Evolutionary conservation across 2,888 invertebrate genomes (phyloP), one percentile per base, ranked within the genome.

Genomic region (Heteropelma amictum): DNA sequence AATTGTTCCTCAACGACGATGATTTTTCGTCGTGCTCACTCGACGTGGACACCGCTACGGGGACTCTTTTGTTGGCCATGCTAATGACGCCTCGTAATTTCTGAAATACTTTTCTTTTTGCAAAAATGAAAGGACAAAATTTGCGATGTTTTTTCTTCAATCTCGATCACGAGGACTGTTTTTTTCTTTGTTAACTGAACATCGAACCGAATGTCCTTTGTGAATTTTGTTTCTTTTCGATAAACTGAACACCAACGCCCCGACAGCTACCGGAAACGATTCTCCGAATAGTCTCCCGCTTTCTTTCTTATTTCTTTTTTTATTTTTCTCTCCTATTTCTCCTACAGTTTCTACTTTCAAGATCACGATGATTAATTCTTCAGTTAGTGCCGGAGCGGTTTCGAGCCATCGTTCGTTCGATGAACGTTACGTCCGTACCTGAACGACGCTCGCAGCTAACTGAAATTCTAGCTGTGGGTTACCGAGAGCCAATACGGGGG

Each of bases 61-160:
- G 77, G 28, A 63, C 30, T 58, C 69, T 65, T 51, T 69, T 56
- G 12, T 72, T 68, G 56, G 78, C 78, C 79, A 79, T 80, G 72
- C 67, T 71, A 64, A 64, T 6, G 23, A 8, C 33, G 12, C 26
- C 10, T 35, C 3, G 19, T 8, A 45, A 60, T 56, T 28, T 33
- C 21, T 38, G 21, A 3, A 8, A 28, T 40, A 23, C 10, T 42
- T 14, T 7, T 51, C 6, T 30, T 45, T 5, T 19, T 45, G 2
- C 19, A 42, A 14, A 21, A 1, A 19, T n/a, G 4, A 2, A 17
- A 12, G 5, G 19, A 3, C 21, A 6, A 28, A 14, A 14, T 3
- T 38, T 49, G 30, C 12, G 30, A 33, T n/a, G 7, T 6, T 38
- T 38, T 12, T 38, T 14, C 0, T 6, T 33, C n/a, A n/a, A n/a